Evolutionary conservation across 2,113 vertebrate genomes (phyloP), one percentile per base, ranked within the genome.

Genomic region (Psilopsiagon aymara): DNA sequence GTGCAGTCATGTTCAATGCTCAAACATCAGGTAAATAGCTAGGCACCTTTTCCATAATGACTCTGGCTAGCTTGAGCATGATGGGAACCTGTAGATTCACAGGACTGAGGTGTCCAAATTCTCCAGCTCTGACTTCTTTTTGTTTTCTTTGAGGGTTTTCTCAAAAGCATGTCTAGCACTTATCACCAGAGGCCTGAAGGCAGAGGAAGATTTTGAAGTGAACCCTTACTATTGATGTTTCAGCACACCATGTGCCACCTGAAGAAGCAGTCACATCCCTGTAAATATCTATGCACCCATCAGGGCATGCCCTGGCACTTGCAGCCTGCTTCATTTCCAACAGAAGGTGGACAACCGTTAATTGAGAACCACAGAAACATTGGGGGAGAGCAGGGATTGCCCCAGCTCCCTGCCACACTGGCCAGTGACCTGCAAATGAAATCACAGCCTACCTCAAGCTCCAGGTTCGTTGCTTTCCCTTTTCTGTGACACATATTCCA

Each of bases 1-100:
- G 18, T 13, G 10, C 27, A 84, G 17, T 31, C 51, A n/a, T n/a
- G 14, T 11, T 67, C 57, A 53, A 41, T 24, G 8, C 1, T 28
- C 43, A 85, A 59, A 79, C 5, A 46, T 4, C 27, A 74, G 11
- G 9, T 73, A 28, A 77, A 51, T 3, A 74, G 7, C 3, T 0
- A 10, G 27, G 18, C 35, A 51, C 1, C 7, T 76, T 64, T 88
- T 57, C 60, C n/a, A 43, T 4, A 2, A 53, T 5, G 11, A 1
- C 24, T 79, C 4, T 2, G 1, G 35, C 10, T 11, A 33, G 8
- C 43, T 31, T 46, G 35, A 75, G 14, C 0, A 0, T 11, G 3
- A 41, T 28, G 28, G 9, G 16, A 90, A 13, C 10, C 53, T 69
- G 13, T 47, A 35, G 5, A 5, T 29, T 78, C 31, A 46, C 1